A percentile compares a stretch with the other conserved stretches of the same genome.
Conservation (phyloP, 2,113 vertebrate species). For the Procavia capensis region DNA sequence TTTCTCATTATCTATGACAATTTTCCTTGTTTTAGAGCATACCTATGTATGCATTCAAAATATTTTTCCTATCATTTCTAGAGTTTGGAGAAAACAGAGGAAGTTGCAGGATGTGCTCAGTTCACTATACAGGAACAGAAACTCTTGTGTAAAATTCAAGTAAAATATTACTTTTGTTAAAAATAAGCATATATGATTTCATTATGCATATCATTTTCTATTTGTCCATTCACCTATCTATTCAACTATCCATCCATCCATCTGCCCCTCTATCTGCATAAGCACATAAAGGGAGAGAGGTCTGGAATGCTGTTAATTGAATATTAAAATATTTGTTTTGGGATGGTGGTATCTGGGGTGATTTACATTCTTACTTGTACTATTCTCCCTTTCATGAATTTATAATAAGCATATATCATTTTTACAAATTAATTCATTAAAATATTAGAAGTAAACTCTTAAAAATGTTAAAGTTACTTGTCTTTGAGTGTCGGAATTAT, state of each 20-base stretch:
- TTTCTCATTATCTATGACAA: background rate
- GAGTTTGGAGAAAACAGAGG: background rate
- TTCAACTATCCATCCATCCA: background rate
- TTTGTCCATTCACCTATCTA: background rate
- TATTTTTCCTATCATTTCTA: background rate
- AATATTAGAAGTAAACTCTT: background rate
- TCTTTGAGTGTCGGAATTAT: background rate
- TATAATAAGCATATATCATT: conserved; percentile 16
- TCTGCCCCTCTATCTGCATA: background rate
- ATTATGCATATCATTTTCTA: background rate
- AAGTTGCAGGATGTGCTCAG: background rate
- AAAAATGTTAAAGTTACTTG: background rate
- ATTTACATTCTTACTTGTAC: conserved; percentile 16
- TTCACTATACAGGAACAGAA: background rate
- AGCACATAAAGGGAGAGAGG: background rate
- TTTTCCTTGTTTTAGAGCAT: background rate
- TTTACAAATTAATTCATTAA: conserved; percentile 14
- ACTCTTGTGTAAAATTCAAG: background rate
- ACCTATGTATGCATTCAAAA: background rate
- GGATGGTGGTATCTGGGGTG: background rate
- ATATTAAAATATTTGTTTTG: conserved; percentile 24
- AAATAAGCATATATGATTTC: background rate
- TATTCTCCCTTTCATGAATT: background rate
- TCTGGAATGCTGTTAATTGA: conserved; percentile 5
- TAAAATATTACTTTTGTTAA: conserved; percentile 32